Conservation (phyloP, 2,888 invertebrate species). For the Tortricodes alternella region DNA sequence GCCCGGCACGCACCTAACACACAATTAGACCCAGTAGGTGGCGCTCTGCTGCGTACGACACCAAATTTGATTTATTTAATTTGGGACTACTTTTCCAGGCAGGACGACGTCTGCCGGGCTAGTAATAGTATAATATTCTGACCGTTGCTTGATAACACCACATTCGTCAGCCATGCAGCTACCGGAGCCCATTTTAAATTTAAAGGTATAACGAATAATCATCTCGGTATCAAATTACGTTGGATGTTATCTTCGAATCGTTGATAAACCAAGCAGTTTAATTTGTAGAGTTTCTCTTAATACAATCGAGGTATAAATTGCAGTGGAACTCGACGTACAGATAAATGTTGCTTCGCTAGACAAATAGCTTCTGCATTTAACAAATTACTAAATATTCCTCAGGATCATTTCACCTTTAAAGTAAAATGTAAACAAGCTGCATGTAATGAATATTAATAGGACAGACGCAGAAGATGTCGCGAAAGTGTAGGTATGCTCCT, state of each 20-base stretch:
- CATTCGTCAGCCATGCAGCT: slow-evolving; percentile 2
- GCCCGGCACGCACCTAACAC: too few relatives aligned
- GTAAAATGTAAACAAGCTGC: slow-evolving; percentile 53
- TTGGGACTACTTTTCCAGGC: too few relatives aligned
- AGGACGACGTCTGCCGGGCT: too few relatives aligned
- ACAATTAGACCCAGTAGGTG: too few relatives aligned
- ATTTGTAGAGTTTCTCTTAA: not conserved
- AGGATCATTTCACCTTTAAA: slow-evolving; percentile 50
- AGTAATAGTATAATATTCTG: slow-evolving; percentile 36
- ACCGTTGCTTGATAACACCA: slow-evolving; percentile 34
- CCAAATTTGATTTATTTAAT: too few relatives aligned
- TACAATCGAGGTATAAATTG: not conserved
- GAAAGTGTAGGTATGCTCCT: slow-evolving; percentile 41
- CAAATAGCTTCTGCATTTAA: slow-evolving; percentile 64
- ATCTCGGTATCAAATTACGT: slow-evolving; percentile 1
- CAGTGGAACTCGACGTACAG: too few relatives aligned
- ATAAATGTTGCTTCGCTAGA: slow-evolving; percentile 63
- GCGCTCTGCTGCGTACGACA: too few relatives aligned
- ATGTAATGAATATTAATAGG: slow-evolving; percentile 64
- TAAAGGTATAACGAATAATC: slow-evolving; percentile 9
- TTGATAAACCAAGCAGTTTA: not conserved
- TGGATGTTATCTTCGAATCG: slow-evolving; percentile 7
- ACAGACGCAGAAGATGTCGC: slow-evolving; percentile 42
- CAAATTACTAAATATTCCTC: slow-evolving; percentile 56
- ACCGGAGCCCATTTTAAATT: slow-evolving; percentile 8